Conservation (phyloP, 2,797 vertebrate genomes). For the Rousettus madagascariensis region DNA sequence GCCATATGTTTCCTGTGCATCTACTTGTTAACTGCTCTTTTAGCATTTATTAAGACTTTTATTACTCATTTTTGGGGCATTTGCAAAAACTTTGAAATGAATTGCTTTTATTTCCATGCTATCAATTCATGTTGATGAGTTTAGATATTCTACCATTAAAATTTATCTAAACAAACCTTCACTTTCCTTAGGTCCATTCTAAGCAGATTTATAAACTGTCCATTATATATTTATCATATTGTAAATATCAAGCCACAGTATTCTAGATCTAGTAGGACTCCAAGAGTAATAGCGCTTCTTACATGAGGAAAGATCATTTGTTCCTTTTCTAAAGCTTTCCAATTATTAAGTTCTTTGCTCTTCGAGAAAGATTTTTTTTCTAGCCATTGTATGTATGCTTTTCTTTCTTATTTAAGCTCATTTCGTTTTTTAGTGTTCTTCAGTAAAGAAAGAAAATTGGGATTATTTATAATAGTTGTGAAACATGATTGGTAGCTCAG, state of each 20-base stretch:
- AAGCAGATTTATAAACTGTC: not conserved
- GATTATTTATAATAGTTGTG: slow-evolving; percentile 3
- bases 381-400: not conserved
- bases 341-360: not conserved
- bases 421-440: not conserved
- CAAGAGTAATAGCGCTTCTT: not conserved
- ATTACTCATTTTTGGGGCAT: not conserved
- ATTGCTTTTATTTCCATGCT: slow-evolving; percentile 32
- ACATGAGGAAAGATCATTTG: not conserved
- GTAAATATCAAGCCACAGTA: not conserved
- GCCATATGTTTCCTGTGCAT: not conserved
- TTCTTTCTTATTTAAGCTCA: not conserved
- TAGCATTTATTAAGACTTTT: not conserved
- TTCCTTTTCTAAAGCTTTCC: slow-evolving; percentile 5
- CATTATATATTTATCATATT: not conserved
- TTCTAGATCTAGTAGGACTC: slow-evolving; percentile 9
- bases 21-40: not conserved
- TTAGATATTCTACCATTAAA: slow-evolving; percentile 37
- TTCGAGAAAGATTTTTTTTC: not conserved
- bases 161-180: not conserved
- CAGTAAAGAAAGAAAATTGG: slow-evolving; percentile 1
- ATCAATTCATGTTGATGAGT: not conserved
- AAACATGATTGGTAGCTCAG: not conserved
- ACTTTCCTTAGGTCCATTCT: not conserved
- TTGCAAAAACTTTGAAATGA: not conserved